Conservation (phyloP, 1,140 invertebrate species). For the Drosophila lacertosa region DNA sequence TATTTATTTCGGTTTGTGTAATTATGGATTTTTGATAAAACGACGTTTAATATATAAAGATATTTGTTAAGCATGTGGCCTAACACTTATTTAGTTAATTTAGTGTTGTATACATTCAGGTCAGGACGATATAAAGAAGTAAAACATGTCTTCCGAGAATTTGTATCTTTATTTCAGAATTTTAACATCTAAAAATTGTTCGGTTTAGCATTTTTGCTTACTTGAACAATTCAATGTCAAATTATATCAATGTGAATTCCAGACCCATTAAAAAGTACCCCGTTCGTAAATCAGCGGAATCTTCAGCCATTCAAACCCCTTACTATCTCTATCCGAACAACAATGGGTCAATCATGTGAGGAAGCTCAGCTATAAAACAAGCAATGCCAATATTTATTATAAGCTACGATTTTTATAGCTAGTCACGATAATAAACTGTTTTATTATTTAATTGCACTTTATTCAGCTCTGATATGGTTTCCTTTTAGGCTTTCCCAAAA, state of each 20-base stretch:
- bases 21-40: not conserved
- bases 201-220: constrained; percentile 11
- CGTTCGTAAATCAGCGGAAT: constrained; percentile 32
- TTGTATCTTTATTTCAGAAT: too few species aligned
- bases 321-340: constrained; percentile 8
- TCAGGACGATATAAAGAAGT: too few species aligned
- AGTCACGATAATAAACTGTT: not conserved
- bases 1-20: not conserved
- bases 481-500: not conserved
- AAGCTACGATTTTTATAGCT: constrained; percentile 29
- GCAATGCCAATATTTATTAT: constrained; percentile 32
- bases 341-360: constrained; percentile 6
- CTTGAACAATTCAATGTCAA: constrained; percentile 3
- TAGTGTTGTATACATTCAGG: too few species aligned
- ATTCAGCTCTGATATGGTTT: not conserved
- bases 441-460: not conserved
- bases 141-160: too few species aligned
- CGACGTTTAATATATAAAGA: too few species aligned
- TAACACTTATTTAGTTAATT: too few species aligned
- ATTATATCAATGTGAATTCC: constrained; percentile 13
- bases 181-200: too few species aligned
- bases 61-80: too few species aligned
- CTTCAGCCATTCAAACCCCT: constrained; percentile 16
- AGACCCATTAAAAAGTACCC: constrained; percentile 1
- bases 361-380: constrained; percentile 4